phyloP scores from a whole-genome alignment of 1,140 invertebrate species.

The Lepeophtheirus salmonis region DNA sequence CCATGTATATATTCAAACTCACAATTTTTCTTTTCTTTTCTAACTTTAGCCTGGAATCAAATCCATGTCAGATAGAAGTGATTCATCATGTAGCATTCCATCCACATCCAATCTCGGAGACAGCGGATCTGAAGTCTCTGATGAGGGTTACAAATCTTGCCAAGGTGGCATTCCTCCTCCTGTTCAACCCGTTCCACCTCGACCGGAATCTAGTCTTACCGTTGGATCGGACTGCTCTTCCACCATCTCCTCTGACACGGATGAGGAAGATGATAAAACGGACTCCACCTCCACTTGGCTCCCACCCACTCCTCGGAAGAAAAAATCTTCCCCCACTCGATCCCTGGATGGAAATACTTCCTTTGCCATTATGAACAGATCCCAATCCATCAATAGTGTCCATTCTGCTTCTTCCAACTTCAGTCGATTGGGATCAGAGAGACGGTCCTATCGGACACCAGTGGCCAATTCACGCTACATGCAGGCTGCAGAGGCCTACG shows the following conservation, averaged over 20 bases:
- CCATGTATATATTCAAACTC: no score
- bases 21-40: neutral
- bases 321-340: neutral
- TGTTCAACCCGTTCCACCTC: constrained; percentile 1
- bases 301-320: neutral
- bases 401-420: no score
- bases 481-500: constrained; percentile 17
- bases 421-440: neutral
- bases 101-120: constrained; percentile 28
- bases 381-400: neutral
- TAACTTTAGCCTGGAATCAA: neutral
- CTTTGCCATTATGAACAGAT: neutral
- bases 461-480: constrained; percentile 4
- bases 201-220: constrained; percentile 16
- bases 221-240: constrained; percentile 13
- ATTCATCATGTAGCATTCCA: neutral
- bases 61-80: neutral
- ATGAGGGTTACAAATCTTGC: constrained; percentile 52
- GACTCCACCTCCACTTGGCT: neutral
- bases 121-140: constrained; percentile 63
- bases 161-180: constrained; percentile 2
- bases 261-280: neutral
- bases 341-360: neutral
- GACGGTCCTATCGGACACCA: constrained; percentile 1
- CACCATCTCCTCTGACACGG: constrained; percentile 14